Base-by-base conservation (phyloP, 2,113 vertebrate genomes). In the Carassius carassius region DNA sequence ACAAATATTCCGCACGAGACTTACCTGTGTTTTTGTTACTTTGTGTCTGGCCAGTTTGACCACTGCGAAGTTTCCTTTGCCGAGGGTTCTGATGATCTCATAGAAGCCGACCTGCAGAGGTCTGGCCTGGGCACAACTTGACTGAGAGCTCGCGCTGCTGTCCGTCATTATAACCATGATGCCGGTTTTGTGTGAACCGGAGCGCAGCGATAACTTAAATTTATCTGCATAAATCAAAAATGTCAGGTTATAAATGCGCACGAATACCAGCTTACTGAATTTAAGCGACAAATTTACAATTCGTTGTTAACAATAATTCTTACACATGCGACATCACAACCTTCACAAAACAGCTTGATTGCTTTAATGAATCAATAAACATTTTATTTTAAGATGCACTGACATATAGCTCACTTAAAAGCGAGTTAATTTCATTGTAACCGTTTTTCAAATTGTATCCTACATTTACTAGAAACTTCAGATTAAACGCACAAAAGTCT, bases 31-130 rank as follows among this genome's bases (percentile, higher is more conserved):
- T 89, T 98, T 99, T 89, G 98, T 99, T 87, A 99, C 97, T 90
- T 98, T 94, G 87, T 99, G 98, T 81, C 94, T 93, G 58, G 98
- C 98, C 92, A 98, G 95, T 88, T 99, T 99, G 60, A 99, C 98
- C 87, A 99, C 98, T 0, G 98, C 98, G 89, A 98, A 99, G 91
- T 99, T 99, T 90, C 98, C 98, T 91, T 99, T 99, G 19, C 98
- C 98, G 90, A 99, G 87, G 2, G 98, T 99, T 87, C 96, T 94
- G 91, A 98, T 96, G 90, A 99, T 97, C 81, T 99, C 98, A 86
- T 99, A 99, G 89, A 99, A 99, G 87, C 98, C 98, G 89, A 99
- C 98, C 49, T 98, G 95, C 74, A 99, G 95, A 0, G 98, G 96
- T 86, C 96, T 95, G 87, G 94, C 95, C 90, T 91, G 96, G 79